Conservation (phyloP, 2,888 invertebrate genomes). For the Lymantria dispar region DNA sequence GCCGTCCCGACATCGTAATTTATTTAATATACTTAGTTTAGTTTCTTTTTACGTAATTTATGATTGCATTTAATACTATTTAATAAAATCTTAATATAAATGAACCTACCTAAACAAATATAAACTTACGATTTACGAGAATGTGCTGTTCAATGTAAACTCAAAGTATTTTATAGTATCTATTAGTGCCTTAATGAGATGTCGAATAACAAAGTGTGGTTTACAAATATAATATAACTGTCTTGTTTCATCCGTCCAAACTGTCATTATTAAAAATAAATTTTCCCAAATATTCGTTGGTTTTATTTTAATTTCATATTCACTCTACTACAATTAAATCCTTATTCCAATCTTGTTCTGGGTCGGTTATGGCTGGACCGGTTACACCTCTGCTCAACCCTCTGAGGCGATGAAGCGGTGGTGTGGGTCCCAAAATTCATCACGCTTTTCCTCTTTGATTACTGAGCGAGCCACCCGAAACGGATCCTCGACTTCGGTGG, state of each 20-base stretch:
- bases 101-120: slow-evolving; percentile 50
- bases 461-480: too few species aligned
- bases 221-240: slow-evolving; percentile 31
- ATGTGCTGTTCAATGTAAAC: slow-evolving; percentile 57
- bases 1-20: slow-evolving; percentile 82
- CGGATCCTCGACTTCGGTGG: too few species aligned
- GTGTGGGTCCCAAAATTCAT: too few species aligned
- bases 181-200: slow-evolving; percentile 66
- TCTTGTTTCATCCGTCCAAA: slow-evolving; percentile 62
- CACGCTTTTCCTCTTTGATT: too few species aligned
- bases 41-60: slow-evolving; percentile 75
- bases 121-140: slow-evolving; percentile 59
- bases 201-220: slow-evolving; percentile 49
- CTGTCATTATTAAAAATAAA: slow-evolving; percentile 73
- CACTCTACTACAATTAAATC: too few species aligned
- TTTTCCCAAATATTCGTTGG: slow-evolving; percentile 44
- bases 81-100: slow-evolving; percentile 69
- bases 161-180: slow-evolving; percentile 54
- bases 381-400: too few species aligned
- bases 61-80: slow-evolving; percentile 71
- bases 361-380: too few species aligned
- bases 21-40: slow-evolving; percentile 70
- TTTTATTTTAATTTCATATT: slow-evolving; percentile 36
- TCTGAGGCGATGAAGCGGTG: too few species aligned
- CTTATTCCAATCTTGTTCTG: too few species aligned